Evolutionary conservation across 1,140 invertebrate genomes (phyloP).

Genomic region (Steinernema feltiae): DNA sequence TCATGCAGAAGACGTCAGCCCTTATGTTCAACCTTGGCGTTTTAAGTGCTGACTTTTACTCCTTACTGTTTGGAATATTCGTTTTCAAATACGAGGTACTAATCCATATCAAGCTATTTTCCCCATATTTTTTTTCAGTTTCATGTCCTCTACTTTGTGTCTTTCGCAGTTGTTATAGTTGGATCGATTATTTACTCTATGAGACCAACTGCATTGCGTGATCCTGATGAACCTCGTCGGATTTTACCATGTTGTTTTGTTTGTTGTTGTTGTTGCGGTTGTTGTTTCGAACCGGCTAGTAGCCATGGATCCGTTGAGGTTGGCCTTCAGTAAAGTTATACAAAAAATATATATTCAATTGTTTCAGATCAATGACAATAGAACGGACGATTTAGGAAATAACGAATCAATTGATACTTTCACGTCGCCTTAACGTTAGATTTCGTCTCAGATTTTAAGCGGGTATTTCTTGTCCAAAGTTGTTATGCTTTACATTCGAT

Average conservation of each 20-base stretch:
- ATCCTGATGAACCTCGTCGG: slow-evolving; percentile 34
- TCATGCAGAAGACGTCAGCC: slow-evolving; percentile 72
- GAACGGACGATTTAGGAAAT: neutral
- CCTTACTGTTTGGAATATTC: slow-evolving; percentile 72
- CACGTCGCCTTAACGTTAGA: neutral
- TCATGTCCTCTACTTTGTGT: slow-evolving; percentile 52
- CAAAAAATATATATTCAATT: neutral
- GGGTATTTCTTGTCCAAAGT: neutral
- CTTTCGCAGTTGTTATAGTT: slow-evolving; percentile 48
- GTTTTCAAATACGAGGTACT: slow-evolving; percentile 75
- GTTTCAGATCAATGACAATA: neutral
- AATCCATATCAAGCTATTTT: slow-evolving; percentile 57
- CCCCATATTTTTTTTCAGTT: slow-evolving; percentile 42
- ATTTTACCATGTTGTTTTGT: slow-evolving; percentile 34
- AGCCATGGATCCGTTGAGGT: slow-evolving; percentile 31
- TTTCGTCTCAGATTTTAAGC: neutral
- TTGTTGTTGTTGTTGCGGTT: slow-evolving; percentile 36
- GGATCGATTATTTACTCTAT: slow-evolving; percentile 52
- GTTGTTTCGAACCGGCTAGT: slow-evolving; percentile 30
- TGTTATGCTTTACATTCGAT: neutral
- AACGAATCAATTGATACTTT: neutral
- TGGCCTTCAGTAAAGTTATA: neutral
- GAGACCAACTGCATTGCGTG: slow-evolving; percentile 25
- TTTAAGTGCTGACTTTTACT: slow-evolving; percentile 77
- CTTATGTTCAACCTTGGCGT: slow-evolving; percentile 75